phyloP scores from a whole-genome alignment of 1,140 invertebrate genomes.

The Anastrepha ludens region DNA sequence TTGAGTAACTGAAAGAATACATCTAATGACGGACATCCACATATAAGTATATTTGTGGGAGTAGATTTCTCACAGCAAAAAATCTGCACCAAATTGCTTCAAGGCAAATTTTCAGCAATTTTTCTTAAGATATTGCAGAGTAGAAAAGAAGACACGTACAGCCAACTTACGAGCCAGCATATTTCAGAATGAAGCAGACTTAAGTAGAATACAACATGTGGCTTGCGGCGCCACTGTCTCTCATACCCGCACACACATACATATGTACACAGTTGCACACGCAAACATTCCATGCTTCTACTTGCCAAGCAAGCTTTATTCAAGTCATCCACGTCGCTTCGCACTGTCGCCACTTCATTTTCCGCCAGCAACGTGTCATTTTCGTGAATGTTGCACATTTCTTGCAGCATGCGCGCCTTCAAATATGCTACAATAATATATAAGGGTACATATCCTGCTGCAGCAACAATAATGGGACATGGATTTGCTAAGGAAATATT shows the following conservation, averaged over 20 bases:
- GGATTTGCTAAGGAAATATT: constrained; percentile 30
- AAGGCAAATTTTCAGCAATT: constrained; percentile 48
- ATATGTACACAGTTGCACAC: background rate
- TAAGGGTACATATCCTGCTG: background rate
- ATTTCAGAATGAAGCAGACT: background rate
- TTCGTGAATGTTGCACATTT: constrained; percentile 19
- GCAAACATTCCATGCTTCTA: background rate
- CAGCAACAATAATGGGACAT: background rate
- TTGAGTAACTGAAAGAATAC: too few species aligned
- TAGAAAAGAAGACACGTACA: background rate
- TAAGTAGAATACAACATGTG: background rate
- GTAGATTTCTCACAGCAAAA: background rate
- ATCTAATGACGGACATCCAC: too few species aligned
- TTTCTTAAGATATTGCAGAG: constrained; percentile 18
- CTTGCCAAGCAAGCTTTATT: background rate
- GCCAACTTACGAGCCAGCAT: background rate
- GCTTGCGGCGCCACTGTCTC: background rate
- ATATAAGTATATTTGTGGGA: background rate
- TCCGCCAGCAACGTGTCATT: background rate
- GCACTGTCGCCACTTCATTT: constrained; percentile 41
- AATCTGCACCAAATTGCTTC: constrained; percentile 37
- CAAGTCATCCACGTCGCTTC: background rate
- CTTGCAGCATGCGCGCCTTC: background rate
- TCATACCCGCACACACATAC: background rate
- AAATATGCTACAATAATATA: constrained; percentile 32